Base-by-base conservation (phyloP, 1,140 invertebrate genomes). In the Bombus consobrinus region DNA sequence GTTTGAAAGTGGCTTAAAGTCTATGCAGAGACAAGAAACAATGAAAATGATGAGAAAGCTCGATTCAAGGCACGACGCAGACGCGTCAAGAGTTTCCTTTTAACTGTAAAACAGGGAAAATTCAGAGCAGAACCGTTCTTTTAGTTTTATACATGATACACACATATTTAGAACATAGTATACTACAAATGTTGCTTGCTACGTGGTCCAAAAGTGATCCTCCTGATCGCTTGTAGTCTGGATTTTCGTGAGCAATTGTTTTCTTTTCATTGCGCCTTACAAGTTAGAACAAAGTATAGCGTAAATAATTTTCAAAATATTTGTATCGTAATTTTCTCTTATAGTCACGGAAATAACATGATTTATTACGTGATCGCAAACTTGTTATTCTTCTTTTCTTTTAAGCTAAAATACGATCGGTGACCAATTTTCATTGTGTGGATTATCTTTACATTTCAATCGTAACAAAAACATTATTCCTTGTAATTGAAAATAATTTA, bases 1-100 rank as follows among this genome's bases (percentile, higher is more conserved):
- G 68, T 80, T 73, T 80, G 77, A 80, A 80, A 85, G 83, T 85
- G 83, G 83, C 83, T 80, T 85, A 85, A 59, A 59, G 76, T 72
- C 53, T 80, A 37, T 4, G 41, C 66, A 39, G 32, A 86, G n/a
- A 75, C n/a, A 47, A 68, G 72, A 28, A 41, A 80, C 32, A n/a
- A 53, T 43, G n/a, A 53, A 28, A 76, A 34, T 41, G 59, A 75
- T 18, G 62, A 73, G 15, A 66, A 77, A n/a, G 28, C 10, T 71
- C 10, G 37, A 53, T 79, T 84, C 32, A 32, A 9, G 47, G 39
- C n/a, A 79, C 10, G 82, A 34, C 37, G 25, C 37, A 39, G 12
- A 25, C 13, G 3, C 13, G 39, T 79, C 25, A 53, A 37, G 41
- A 68, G 15, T 84, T 84, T 53, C 18, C 72, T 84, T 84, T 41